These are phyloP conservation scores for Monodelphis domestica DNA, from an alignment of 2,797 vertebrate genomes.

Conservation along the genomic window DNA sequence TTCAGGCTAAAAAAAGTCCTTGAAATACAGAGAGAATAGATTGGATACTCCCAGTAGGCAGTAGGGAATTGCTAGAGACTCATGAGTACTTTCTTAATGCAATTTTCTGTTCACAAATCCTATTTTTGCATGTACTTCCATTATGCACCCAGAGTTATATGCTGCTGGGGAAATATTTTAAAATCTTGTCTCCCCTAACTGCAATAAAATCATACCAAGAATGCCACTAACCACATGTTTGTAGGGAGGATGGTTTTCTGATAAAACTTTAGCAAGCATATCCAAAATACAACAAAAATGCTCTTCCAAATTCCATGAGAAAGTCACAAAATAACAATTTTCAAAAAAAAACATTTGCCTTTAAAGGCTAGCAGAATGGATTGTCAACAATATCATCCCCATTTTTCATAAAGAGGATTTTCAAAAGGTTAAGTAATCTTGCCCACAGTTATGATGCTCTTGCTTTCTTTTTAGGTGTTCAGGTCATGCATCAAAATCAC, in stretches of 20 bases:
- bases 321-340: conserved; percentile 37
- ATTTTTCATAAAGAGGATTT: no score
- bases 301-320: conserved; percentile 6
- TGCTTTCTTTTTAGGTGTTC: no score
- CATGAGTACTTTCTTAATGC: background rate
- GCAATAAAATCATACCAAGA: conserved; percentile 15
- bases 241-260: conserved; percentile 18
- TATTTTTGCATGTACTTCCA: background rate
- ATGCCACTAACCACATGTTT: background rate
- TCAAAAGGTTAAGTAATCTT: no score
- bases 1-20: background rate
- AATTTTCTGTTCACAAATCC: background rate
- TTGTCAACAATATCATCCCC: no score
- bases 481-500: no score
- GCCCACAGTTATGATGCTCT: no score
- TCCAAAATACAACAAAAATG: background rate
- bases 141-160: background rate
- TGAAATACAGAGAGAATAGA: background rate
- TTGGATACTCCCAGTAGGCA: background rate
- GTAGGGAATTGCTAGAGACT: background rate
- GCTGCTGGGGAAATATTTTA: conserved; percentile 14
- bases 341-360: background rate
- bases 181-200: background rate
- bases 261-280: conserved; percentile 30
- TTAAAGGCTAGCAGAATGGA: no score